phyloP scores from a whole-genome alignment of 2,797 vertebrate species.

The Apogon talboti region DNA sequence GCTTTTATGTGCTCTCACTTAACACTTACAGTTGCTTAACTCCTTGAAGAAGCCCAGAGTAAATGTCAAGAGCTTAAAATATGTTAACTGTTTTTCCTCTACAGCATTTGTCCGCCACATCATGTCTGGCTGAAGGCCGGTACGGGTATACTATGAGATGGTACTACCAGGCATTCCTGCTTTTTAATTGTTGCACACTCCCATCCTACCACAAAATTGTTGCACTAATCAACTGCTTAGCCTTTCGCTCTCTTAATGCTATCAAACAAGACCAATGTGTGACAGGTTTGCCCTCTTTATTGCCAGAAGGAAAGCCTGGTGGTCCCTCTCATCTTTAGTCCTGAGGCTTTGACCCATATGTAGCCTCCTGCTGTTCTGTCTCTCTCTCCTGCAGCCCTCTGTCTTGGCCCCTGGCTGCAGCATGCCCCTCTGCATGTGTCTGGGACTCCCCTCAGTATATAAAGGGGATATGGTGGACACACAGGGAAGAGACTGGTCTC shows the following conservation, averaged over 20 bases:
- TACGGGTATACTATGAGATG: slow-evolving; percentile 79
- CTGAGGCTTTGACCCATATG: slow-evolving; percentile 66
- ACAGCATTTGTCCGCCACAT: slow-evolving; percentile 95
- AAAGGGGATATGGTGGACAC: slow-evolving; percentile 62
- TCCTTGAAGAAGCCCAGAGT: slow-evolving; percentile 12
- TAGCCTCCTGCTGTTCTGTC: slow-evolving; percentile 67
- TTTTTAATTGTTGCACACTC: slow-evolving; percentile 42
- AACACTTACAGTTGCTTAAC: slow-evolving; percentile 5
- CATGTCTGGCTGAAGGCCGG: slow-evolving; percentile 91
- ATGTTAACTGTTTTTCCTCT: slow-evolving; percentile 87
- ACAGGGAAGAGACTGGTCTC: slow-evolving; percentile 71
- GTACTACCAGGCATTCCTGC: slow-evolving; percentile 75
- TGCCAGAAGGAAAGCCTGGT: slow-evolving; percentile 72
- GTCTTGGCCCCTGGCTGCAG: slow-evolving; percentile 79
- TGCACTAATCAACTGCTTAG: slow-evolving; percentile 39
- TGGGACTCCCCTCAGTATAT: slow-evolving; percentile 50
- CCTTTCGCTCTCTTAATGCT: slow-evolving; percentile 12
- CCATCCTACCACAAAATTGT: slow-evolving; percentile 23
- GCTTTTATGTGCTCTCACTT: slow-evolving; percentile 9
- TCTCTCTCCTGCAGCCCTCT: slow-evolving; percentile 76
- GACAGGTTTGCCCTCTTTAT: slow-evolving; percentile 38
- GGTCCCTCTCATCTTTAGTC: slow-evolving; percentile 64
- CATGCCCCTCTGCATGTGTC: slow-evolving; percentile 79
- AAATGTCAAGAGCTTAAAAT: slow-evolving; percentile 50
- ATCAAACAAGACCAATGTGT: slow-evolving; percentile 18